These are phyloP conservation scores for Physeter macrocephalus DNA, from an alignment of 2,113 vertebrate genomes.

Conservation along the genomic window DNA sequence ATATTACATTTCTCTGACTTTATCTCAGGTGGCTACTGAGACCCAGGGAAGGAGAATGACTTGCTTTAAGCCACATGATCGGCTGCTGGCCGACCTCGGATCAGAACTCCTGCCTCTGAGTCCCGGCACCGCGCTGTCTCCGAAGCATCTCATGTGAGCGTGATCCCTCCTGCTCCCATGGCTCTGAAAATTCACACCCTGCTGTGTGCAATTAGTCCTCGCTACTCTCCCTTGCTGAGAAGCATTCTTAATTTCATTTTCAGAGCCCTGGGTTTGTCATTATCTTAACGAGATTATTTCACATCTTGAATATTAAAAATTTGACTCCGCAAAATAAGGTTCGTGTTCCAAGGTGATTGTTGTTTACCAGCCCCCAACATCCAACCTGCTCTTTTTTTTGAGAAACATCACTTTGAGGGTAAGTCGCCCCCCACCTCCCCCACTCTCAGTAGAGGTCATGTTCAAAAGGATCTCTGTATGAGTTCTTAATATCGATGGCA, in stretches of 20 bases:
- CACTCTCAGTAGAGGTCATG: not conserved
- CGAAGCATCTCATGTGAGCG: not conserved
- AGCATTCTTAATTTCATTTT: slow-evolving; percentile 49
- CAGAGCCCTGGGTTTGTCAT: slow-evolving; percentile 4
- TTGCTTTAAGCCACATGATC: not conserved
- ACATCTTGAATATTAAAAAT: slow-evolving; percentile 30
- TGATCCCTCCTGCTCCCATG: rapidly evolving
- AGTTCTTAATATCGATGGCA: not conserved
- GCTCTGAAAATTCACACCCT: not conserved
- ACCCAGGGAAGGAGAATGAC: not conserved
- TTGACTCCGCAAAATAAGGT: not conserved
- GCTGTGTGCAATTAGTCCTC: slow-evolving; percentile 23
- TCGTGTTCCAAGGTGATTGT: not conserved
- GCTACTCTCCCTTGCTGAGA: slow-evolving; percentile 1
- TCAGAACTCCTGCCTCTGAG: not conserved
- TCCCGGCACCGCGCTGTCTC: rapidly evolving
- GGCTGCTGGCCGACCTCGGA: not conserved
- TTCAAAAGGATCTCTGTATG: not conserved
- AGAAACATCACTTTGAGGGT: not conserved
- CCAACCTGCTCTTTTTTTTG: not conserved
- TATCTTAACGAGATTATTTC: slow-evolving; percentile 41
- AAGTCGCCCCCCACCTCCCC: not conserved
- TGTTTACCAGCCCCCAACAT: not conserved
- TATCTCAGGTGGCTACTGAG: not conserved
- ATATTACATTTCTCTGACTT: not conserved